phyloP scores from a whole-genome alignment of 2,797 vertebrate genomes.

The Cyclopterus lumpus region DNA sequence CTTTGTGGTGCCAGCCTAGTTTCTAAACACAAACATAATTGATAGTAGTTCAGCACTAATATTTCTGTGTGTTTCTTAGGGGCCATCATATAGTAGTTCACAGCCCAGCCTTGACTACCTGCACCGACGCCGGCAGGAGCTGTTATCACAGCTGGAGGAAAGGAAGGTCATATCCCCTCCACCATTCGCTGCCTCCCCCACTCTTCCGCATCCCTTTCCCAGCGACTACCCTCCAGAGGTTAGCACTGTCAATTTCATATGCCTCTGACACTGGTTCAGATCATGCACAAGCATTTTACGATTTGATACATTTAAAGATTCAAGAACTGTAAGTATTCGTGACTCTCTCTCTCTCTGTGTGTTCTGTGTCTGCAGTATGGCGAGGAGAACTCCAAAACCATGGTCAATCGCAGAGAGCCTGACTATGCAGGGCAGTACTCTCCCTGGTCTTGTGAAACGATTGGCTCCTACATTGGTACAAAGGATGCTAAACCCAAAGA shows the following conservation, averaged over 20 bases:
- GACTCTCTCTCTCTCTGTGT: neutral
- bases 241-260: slow-evolving; percentile 10
- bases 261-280: neutral
- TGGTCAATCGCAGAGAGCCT: slow-evolving; percentile 91
- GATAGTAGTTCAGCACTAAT: neutral
- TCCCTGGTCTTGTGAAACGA: slow-evolving; percentile 99
- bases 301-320: neutral
- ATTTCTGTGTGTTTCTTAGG: slow-evolving; percentile 69
- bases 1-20: neutral
- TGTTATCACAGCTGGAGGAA: slow-evolving; percentile 96
- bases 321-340: neutral
- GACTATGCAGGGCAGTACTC: slow-evolving; percentile 96
- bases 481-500: slow-evolving; percentile 99
- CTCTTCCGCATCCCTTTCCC: slow-evolving; percentile 91
- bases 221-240: slow-evolving; percentile 94
- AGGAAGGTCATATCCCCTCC: slow-evolving; percentile 97
- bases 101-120: slow-evolving; percentile 95
- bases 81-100: slow-evolving; percentile 81
- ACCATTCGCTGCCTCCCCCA: slow-evolving; percentile 95
- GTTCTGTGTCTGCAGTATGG: slow-evolving; percentile 86
- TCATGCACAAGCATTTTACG: neutral
- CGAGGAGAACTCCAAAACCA: slow-evolving; percentile 91
- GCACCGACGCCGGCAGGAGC: slow-evolving; percentile 94
- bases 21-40: neutral
- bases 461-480: slow-evolving; percentile 97